Evolutionary conservation across 2,797 vertebrate species (phyloP).

Genomic region (Tragelaphus oryx): DNA sequence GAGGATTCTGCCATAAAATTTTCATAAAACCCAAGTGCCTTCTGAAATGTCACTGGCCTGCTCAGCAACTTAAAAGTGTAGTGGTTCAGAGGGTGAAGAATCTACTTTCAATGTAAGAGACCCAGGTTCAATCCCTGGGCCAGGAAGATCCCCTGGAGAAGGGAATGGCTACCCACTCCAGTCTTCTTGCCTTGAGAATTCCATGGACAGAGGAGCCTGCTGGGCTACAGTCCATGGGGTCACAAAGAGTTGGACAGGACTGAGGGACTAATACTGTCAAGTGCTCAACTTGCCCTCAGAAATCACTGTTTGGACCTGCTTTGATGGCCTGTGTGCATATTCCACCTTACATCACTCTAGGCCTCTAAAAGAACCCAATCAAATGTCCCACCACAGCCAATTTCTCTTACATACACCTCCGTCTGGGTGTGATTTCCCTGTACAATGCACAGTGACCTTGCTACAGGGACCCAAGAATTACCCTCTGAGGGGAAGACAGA

Average conservation of each 20-base stretch:
- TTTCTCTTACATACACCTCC: rapidly evolving
- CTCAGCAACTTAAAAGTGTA: not conserved
- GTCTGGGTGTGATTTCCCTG: too few species aligned
- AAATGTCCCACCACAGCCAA: not conserved
- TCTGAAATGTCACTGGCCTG: not conserved
- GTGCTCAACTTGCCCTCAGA: slow-evolving; percentile 5
- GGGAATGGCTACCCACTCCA: not conserved
- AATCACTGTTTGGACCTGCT: not conserved
- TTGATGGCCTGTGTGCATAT: not conserved
- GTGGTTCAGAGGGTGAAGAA: not conserved
- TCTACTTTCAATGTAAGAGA: not conserved
- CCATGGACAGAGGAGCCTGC: not conserved
- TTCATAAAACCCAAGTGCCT: not conserved
- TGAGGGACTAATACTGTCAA: not conserved
- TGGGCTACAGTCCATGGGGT: not conserved
- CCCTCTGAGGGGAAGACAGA: not conserved
- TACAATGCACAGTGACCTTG: not conserved
- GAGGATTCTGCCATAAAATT: not conserved
- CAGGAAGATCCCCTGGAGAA: not conserved
- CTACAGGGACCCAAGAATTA: rapidly evolving
- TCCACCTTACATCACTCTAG: not conserved
- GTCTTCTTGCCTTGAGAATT: not conserved
- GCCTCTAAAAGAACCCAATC: not conserved
- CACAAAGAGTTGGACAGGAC: not conserved
- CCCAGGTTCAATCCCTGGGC: not conserved